Evolutionary conservation across 2,888 invertebrate species (phyloP).

Genomic region (Mellilla xanthometata): DNA sequence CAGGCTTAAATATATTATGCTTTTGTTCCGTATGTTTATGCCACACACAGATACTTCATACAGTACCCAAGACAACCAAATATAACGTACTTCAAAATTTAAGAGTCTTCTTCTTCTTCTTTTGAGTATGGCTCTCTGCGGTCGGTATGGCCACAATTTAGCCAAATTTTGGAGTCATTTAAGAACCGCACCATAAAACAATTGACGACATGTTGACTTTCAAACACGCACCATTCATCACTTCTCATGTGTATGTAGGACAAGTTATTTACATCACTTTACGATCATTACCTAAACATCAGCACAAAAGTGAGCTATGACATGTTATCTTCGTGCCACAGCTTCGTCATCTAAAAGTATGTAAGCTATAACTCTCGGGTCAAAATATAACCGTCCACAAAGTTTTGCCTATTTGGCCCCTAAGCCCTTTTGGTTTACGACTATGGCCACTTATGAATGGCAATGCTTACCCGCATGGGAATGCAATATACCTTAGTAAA

Average conservation of each 20-base stretch:
- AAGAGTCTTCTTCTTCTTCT: too few relatives aligned
- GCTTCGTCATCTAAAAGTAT: conserved; percentile 26
- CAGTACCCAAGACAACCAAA: too few relatives aligned
- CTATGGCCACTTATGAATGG: conserved; percentile 13
- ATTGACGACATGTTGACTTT: neutral
- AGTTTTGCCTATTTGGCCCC: conserved; percentile 21
- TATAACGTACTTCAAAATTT: too few relatives aligned
- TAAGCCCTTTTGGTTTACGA: conserved; percentile 18
- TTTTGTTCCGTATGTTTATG: too few relatives aligned
- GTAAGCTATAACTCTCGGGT: conserved; percentile 15
- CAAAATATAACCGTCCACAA: conserved; percentile 18
- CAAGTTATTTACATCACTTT: conserved; percentile 8
- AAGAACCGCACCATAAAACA: neutral
- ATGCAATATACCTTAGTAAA: conserved; percentile 22
- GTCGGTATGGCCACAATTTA: too few relatives aligned
- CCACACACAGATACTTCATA: too few relatives aligned
- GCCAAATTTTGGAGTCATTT: neutral
- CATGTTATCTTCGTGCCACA: conserved; percentile 21
- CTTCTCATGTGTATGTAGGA: conserved; percentile 15
- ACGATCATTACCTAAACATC: conserved; percentile 17
- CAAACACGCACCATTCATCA: conserved; percentile 4
- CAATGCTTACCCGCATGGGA: conserved; percentile 13
- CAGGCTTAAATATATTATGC: too few relatives aligned
- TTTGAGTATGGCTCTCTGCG: too few relatives aligned
- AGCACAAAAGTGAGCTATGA: conserved; percentile 17